phyloP scores from a whole-genome alignment of 2,113 vertebrate species.

The Gulo gulo region DNA sequence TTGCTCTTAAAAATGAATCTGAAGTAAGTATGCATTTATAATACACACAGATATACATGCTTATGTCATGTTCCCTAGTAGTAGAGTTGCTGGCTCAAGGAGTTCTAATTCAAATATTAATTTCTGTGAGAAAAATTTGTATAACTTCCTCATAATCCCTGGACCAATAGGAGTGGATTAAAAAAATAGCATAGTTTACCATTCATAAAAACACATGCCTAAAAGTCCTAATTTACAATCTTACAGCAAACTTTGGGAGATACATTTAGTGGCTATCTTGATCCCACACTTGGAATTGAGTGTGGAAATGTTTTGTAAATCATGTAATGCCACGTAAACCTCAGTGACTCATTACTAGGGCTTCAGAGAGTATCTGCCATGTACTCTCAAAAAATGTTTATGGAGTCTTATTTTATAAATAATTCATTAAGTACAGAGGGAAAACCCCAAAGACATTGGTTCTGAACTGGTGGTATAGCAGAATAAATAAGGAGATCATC shows the following conservation, averaged over 20 bases:
- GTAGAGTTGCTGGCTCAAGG: not conserved
- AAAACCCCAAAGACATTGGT: not conserved
- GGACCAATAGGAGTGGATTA: not conserved
- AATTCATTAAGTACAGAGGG: not conserved
- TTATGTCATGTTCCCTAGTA: not conserved
- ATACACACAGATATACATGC: not conserved
- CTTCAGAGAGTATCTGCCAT: not conserved
- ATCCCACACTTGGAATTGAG: not conserved
- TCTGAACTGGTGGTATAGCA: not conserved
- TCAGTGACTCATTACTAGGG: not conserved
- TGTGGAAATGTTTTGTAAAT: not conserved
- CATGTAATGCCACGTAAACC: not conserved
- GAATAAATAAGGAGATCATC: not conserved
- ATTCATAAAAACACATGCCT: not conserved
- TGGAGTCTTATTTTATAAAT: conserved; percentile 3
- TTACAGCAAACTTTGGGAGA: not conserved
- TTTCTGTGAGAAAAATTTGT: not conserved
- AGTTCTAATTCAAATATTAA: not conserved
- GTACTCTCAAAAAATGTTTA: not conserved
- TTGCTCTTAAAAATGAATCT: not conserved
- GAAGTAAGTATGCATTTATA: not conserved
- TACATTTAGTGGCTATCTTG: not conserved
- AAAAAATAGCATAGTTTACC: not conserved
- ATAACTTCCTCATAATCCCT: not conserved
- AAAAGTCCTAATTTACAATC: not conserved